A percentile compares a stretch with the other conserved stretches of the same genome.
These are phyloP conservation scores for Ladona fulva DNA, from an alignment of 1,140 invertebrate genomes.

Conservation along the genomic window DNA sequence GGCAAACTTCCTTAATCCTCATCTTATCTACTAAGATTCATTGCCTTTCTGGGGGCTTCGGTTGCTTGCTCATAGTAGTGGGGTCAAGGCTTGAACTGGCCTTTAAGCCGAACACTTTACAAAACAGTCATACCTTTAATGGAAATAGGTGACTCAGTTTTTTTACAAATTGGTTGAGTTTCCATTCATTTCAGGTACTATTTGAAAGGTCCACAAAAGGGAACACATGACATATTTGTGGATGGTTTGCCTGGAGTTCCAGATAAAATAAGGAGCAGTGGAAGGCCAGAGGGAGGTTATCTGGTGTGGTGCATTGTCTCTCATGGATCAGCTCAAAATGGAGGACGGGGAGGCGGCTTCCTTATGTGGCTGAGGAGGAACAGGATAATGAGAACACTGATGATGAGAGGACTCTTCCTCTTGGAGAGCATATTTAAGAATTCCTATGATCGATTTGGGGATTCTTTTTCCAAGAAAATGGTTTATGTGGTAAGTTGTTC, in stretches of 20 bases:
- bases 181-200: conserved; percentile 59
- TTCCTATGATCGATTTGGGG: neutral
- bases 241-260: conserved; percentile 68
- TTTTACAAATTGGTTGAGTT: conserved; percentile 15
- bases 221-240: conserved; percentile 60
- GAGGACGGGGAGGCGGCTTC: neutral
- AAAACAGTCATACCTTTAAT: too few relatives aligned
- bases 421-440: neutral
- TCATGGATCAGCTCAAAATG: neutral
- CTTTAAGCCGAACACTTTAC: too few relatives aligned
- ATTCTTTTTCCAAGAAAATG: neutral
- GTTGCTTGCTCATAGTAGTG: too few relatives aligned
- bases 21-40: too few relatives aligned
- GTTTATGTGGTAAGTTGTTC: neutral
- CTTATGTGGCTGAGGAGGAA: neutral
- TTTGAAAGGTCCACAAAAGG: conserved; percentile 60
- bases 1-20: too few relatives aligned
- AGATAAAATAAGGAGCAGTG: conserved; percentile 53
- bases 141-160: too few relatives aligned
- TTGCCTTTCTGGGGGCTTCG: too few relatives aligned
- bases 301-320: neutral
- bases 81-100: too few relatives aligned
- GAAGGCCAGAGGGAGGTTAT: neutral
- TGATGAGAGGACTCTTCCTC: neutral
- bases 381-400: neutral